A percentile compares a stretch with the other conserved stretches of the same genome.
These are phyloP conservation scores for Sturnus vulgaris DNA, from an alignment of 2,113 vertebrate species.

Conservation along the genomic window DNA sequence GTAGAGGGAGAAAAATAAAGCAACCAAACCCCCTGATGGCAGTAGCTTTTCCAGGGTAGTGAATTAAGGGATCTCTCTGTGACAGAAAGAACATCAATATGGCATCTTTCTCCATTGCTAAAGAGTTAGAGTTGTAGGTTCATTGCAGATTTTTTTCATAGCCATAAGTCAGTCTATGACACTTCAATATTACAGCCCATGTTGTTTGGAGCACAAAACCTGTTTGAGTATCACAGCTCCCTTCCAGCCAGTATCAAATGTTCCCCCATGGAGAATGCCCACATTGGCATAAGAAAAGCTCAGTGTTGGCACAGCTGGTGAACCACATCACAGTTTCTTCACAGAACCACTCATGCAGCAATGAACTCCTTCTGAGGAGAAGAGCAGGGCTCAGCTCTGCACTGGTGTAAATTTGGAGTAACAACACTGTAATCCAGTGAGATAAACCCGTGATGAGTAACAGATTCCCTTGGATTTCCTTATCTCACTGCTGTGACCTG, in stretches of 20 bases:
- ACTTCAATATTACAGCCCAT: neutral
- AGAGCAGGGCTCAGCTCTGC: neutral
- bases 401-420: neutral
- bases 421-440: neutral
- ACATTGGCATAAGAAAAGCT: neutral
- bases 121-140: neutral
- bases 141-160: neutral
- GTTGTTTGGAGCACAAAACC: neutral
- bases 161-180: neutral
- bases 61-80: neutral
- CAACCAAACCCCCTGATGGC: neutral
- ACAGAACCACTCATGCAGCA: neutral
- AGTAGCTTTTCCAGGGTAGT: neutral
- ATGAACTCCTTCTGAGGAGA: neutral
- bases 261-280: neutral
- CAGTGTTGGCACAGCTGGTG: neutral
- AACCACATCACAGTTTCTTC: neutral
- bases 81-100: neutral
- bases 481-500: conserved; percentile 31
- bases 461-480: neutral
- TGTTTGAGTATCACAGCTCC: neutral
- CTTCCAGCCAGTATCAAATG: neutral
- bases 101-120: neutral
- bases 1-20: neutral
- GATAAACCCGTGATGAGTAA: neutral